Base-by-base conservation (phyloP, 2,113 vertebrate genomes). In the Dasypus novemcinctus region DNA sequence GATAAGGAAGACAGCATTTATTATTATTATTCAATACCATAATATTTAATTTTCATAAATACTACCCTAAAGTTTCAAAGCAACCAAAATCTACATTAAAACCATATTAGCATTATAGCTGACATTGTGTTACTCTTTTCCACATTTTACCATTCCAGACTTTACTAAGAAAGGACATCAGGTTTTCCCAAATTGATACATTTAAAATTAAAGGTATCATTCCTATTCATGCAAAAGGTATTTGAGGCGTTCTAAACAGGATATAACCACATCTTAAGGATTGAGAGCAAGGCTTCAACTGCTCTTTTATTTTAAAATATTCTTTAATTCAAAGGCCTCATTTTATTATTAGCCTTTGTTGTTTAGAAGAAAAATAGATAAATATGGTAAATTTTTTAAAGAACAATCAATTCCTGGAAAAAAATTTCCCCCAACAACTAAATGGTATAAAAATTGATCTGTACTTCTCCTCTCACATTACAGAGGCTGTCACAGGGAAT, bases 401-500 rank as follows among this genome's bases (percentile, higher is more conserved):
- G 86, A 97, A 88, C 12, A 88, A 93, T 68, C n/a, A 74, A 87
- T 94, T 94, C 76, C 43, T 95, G 69, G 92, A 97, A 78, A 93
- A 96, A 97, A 91, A 68, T 91, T 84, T 72, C 61, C 80, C 72
- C 76, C 4, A 15, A 93, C 49, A 97, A 96, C 85, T 96, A 96
- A 97, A 96, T 85, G 2, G 0, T 96, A 17, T 74, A 97, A 97
- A 98, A 98, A 97, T 97, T 97, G 98, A 98, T 98, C 97, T 94
- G 57, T 92, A 95, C 94, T 96, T 96, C 97, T 96, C 97, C 98
- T 98, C 98, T 99, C 97, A 59, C 86, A 95, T 98, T 98, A 98
- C 98, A 97, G 98, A 98, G 97, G 91, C 98, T 98, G 97, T 98
- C 97, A 97, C 96, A 97, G 98, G 98, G 98, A 98, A 98, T 98